phyloP scores from a whole-genome alignment of 1,140 invertebrate genomes.

The Ganaspis sp. region DNA sequence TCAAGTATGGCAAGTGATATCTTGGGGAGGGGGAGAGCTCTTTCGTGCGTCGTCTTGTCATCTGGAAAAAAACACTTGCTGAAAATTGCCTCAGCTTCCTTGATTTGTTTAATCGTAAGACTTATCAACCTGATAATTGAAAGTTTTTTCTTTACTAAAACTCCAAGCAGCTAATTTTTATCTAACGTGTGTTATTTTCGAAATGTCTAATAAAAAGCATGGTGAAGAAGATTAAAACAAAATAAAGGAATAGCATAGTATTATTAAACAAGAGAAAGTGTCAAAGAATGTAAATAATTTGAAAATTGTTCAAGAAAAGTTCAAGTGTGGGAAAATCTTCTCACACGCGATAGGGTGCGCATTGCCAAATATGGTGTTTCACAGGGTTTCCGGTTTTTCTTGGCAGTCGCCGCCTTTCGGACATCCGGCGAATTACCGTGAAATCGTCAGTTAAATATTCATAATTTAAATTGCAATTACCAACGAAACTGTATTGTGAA shows the following conservation, averaged over 20 bases:
- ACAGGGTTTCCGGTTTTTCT: conserved; percentile 62
- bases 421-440: conserved; percentile 42
- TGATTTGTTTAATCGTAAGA: conserved; percentile 35
- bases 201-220: conserved; percentile 35
- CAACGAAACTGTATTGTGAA: conserved; percentile 11
- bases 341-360: conserved; percentile 56
- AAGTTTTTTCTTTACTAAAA: conserved; percentile 24
- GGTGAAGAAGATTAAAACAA: not conserved
- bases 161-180: conserved; percentile 23
- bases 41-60: conserved; percentile 62
- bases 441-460: not conserved
- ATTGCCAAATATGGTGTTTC: conserved; percentile 74
- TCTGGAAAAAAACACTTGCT: conserved; percentile 53
- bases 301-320: not conserved
- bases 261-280: not conserved
- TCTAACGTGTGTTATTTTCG: conserved; percentile 27
- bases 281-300: not conserved
- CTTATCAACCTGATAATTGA: conserved; percentile 20
- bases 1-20: not conserved
- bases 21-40: conserved; percentile 54
- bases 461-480: conserved; percentile 21
- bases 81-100: conserved; percentile 37
- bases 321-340: conserved; percentile 22
- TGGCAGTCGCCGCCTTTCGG: conserved; percentile 59
- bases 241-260: not conserved